Evolutionary conservation across 2,888 invertebrate species (phyloP), one percentile per base, ranked within the genome.

Genomic region (Theretra japonica): DNA sequence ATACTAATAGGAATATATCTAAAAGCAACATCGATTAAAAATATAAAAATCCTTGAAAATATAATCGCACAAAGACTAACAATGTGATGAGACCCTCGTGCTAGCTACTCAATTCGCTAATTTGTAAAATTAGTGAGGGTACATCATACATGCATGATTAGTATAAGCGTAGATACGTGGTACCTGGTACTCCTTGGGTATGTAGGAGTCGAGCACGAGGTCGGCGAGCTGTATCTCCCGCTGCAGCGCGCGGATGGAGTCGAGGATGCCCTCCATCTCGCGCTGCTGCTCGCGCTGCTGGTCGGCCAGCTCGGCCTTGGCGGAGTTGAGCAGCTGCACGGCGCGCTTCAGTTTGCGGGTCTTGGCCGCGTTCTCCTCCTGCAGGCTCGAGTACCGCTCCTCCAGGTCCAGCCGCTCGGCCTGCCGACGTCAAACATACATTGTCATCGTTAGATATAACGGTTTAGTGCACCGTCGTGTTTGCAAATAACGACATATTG

Each of bases 191-290:
- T 98, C 97, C 82, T 96, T 96, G 0, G 99, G 99, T 88, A 99
- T 98, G 86, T 98, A 99, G 62, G 96, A 97, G 86, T 99, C 98
- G 56, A 99, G 96, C 79, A 99, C 97, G 7, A 98, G 92, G 88
- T 98, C 98, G 69, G 99, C 98, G 1, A 99, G 95, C 75, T 98
- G 97, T 60, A 99, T 95, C 91, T 99, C 99, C 72, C 98, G 95
- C 73, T 97, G 97, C 70, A 99, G 95, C 72, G 98, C 97, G 19
- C 99, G 95, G 69, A 99, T 97, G 80, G 98, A 98, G 88, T 99
- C 99, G 78, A 99, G 94, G 23, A 99, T 96, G 1, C 98, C 98
- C 90, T 99, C 99, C 96, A 99, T 98, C 94, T 99, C 99, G 59
- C 99, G 93, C 93, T 99, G 99, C 86, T 99, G 99, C 83, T 99